A percentile compares a stretch with the other conserved stretches of the same genome.
Evolutionary conservation across 2,888 invertebrate species (phyloP).

Genomic region (Monochamus alternatus): DNA sequence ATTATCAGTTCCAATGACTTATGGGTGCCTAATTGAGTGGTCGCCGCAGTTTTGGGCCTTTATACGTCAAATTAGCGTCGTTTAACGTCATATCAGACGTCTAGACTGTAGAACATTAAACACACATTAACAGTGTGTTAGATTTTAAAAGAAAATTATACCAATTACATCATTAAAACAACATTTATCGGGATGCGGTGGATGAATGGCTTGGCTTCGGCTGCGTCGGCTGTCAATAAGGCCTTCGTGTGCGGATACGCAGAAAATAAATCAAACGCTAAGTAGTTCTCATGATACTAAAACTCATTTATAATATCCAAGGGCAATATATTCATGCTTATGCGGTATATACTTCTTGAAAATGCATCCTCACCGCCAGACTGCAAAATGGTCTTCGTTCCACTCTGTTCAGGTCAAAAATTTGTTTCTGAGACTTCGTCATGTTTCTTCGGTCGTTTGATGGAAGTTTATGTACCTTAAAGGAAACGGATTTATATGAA

Average conservation of each 20-base stretch:
- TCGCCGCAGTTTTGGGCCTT: slow-evolving; percentile 39
- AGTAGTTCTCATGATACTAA: slow-evolving; percentile 4
- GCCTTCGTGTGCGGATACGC: not conserved
- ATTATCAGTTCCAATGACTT: slow-evolving; percentile 36
- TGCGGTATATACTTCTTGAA: not conserved
- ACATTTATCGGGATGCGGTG: slow-evolving; percentile 34
- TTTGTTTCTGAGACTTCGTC: too few species aligned
- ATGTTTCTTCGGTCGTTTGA: too few species aligned
- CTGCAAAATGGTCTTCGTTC: too few species aligned
- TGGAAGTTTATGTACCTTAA: too few species aligned
- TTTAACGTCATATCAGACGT: slow-evolving; percentile 64
- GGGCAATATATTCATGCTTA: not conserved
- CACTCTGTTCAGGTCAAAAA: too few species aligned
- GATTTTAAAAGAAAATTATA: slow-evolving; percentile 49
- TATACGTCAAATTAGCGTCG: slow-evolving; percentile 66
- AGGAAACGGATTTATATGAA: too few species aligned
- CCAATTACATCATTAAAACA: slow-evolving; percentile 39
- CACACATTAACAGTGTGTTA: slow-evolving; percentile 62
- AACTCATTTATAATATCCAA: slow-evolving; percentile 1
- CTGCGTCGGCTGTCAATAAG: slow-evolving; percentile 5
- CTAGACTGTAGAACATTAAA: slow-evolving; percentile 64
- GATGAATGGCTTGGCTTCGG: slow-evolving; percentile 14
- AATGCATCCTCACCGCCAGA: too few species aligned
- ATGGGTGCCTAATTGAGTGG: slow-evolving; percentile 35
- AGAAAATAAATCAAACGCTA: slow-evolving; percentile 9